Evolutionary conservation across 2,797 vertebrate genomes (phyloP).

Genomic region (Gadopsis bispinosus): DNA sequence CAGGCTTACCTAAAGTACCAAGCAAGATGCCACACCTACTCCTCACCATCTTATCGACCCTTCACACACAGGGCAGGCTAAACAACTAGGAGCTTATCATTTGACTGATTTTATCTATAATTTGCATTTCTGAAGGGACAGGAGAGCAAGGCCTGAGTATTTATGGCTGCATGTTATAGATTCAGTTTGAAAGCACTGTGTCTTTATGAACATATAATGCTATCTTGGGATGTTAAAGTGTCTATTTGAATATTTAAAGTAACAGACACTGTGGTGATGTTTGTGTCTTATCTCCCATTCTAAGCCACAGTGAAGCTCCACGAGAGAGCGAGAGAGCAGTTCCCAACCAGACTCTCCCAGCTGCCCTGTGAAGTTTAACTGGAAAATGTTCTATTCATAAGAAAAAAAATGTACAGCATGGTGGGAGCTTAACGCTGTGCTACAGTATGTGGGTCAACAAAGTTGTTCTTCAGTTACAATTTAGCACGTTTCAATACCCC

Average conservation of each 20-base stretch:
- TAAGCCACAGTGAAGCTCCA: background rate
- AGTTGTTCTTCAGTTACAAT: background rate
- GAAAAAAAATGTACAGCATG: background rate
- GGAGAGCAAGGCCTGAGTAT: background rate
- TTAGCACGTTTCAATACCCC: background rate
- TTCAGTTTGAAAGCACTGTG: background rate
- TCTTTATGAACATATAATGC: slow-evolving; percentile 1
- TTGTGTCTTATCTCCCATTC: background rate
- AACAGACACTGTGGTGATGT: background rate
- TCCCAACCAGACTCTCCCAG: background rate
- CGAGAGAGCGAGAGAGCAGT: background rate
- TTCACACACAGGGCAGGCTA: background rate
- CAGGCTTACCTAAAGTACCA: background rate
- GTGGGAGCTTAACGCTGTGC: background rate
- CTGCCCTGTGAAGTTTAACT: background rate
- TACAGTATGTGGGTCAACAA: background rate
- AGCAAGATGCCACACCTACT: background rate
- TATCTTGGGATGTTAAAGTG: background rate
- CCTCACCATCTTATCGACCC: background rate
- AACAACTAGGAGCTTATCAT: background rate
- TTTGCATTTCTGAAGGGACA: slow-evolving; percentile 9
- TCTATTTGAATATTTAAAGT: slow-evolving; percentile 34
- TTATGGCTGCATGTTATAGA: background rate
- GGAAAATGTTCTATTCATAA: background rate
- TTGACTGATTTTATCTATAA: slow-evolving; percentile 9